phyloP scores from a whole-genome alignment of 1,140 invertebrate genomes.

The Colletes latitarsis region DNA sequence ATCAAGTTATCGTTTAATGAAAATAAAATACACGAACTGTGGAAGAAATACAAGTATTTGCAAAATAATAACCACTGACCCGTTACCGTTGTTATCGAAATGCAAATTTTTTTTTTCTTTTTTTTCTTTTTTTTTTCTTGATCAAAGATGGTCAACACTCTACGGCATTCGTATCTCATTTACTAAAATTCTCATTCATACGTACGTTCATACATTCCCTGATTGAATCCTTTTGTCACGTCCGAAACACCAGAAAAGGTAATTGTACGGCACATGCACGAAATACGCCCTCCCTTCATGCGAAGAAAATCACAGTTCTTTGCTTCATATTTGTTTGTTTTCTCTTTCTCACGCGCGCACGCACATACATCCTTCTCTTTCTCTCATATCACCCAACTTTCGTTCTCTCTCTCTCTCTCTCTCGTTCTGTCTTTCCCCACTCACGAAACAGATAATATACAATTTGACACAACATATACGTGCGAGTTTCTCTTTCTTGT shows the following conservation, averaged over 20 bases:
- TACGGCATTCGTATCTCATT: not conserved
- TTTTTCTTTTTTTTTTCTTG: not conserved
- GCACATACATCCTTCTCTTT: not conserved
- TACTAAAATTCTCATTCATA: not conserved
- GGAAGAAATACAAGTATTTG: not conserved
- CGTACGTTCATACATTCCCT: not conserved
- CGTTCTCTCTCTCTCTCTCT: not conserved
- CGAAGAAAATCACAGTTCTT: slow-evolving; percentile 66
- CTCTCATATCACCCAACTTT: not conserved
- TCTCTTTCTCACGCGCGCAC: slow-evolving; percentile 20
- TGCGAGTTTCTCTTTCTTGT: slow-evolving; percentile 9
- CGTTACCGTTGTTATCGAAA: not conserved
- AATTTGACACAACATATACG: slow-evolving; percentile 46
- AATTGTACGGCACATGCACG: slow-evolving; percentile 25
- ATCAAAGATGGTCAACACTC: not conserved
- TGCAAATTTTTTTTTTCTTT: not conserved
- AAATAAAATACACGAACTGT: not conserved
- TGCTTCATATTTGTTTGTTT: slow-evolving; percentile 47
- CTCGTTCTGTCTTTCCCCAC: not conserved
- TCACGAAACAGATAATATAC: slow-evolving; percentile 53
- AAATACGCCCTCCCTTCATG: slow-evolving; percentile 36
- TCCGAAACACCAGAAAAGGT: slow-evolving; percentile 45
- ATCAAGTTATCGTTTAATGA: not conserved
- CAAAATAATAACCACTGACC: not conserved
- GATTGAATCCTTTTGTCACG: slow-evolving; percentile 1